phyloP scores from a whole-genome alignment of 2,888 invertebrate species.

The Rotaria magnacalcarata region DNA sequence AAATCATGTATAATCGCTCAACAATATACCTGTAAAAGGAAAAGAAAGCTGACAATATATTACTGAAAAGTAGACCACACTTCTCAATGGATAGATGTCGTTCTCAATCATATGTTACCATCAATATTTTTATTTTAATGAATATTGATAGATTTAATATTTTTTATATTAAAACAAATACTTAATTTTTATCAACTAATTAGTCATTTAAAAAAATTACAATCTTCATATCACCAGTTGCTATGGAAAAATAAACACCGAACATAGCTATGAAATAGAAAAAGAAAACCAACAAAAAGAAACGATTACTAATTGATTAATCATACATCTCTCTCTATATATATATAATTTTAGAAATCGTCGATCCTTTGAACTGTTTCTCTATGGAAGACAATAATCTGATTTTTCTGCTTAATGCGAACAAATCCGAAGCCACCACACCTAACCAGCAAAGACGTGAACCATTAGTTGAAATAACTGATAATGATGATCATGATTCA shows the following conservation, averaged over 20 bases:
- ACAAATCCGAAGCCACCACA: neutral
- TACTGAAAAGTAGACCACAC: too few relatives aligned
- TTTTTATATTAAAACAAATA: too few relatives aligned
- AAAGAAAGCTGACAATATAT: too few relatives aligned
- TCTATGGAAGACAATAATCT: constrained; percentile 10
- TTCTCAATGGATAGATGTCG: too few relatives aligned
- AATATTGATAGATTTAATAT: too few relatives aligned
- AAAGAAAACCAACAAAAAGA: neutral
- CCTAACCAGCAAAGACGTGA: neutral
- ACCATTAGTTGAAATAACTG: neutral
- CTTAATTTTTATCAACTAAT: too few relatives aligned
- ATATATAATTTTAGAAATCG: neutral
- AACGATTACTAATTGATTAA: neutral
- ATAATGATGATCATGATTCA: constrained; percentile 7
- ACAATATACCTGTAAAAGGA: too few relatives aligned
- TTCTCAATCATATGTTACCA: too few relatives aligned
- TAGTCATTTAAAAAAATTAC: neutral
- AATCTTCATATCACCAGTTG: neutral
- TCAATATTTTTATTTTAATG: too few relatives aligned
- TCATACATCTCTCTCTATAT: neutral
- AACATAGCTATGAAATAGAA: neutral
- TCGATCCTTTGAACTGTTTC: neutral
- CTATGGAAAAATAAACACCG: neutral
- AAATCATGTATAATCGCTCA: too few relatives aligned
- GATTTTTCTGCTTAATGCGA: neutral